These are phyloP conservation scores for Ceyx melanurus DNA, from an alignment of 2,113 vertebrate species.

Conservation along the genomic window DNA sequence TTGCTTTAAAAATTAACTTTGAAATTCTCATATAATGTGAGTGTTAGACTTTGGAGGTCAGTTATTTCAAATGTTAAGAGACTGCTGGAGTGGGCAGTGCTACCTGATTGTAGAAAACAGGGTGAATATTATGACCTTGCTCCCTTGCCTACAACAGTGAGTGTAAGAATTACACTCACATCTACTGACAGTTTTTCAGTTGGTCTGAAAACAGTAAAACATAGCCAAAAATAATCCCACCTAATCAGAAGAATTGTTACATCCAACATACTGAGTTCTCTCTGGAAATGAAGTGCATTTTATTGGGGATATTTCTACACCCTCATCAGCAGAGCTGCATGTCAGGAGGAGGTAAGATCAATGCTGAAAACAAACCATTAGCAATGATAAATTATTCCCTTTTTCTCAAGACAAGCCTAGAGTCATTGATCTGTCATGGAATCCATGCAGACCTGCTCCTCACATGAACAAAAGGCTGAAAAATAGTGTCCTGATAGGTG, in stretches of 20 bases:
- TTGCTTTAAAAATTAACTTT: neutral
- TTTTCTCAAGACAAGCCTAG: neutral
- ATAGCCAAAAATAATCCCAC: neutral
- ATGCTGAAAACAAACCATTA: conserved; percentile 42
- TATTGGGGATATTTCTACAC: neutral
- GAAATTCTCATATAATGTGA: neutral
- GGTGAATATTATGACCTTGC: neutral
- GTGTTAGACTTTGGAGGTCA: neutral
- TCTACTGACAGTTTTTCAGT: neutral
- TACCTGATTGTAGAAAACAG: neutral
- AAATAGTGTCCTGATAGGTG: neutral
- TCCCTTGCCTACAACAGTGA: neutral
- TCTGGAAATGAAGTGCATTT: neutral
- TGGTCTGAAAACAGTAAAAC: neutral
- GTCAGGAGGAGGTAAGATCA: neutral
- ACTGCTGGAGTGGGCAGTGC: neutral
- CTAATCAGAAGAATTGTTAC: neutral
- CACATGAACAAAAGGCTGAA: neutral
- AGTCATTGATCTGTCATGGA: conserved; percentile 31
- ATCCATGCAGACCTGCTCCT: conserved; percentile 12
- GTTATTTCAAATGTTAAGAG: neutral
- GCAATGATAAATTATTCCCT: neutral
- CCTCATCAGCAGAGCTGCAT: neutral
- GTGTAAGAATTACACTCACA: neutral
- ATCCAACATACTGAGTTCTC: fast-evolving